A percentile compares a stretch with the other conserved stretches of the same genome.
phyloP scores from a whole-genome alignment of 2,113 vertebrate species.

The Misgurnus mizolepis region DNA sequence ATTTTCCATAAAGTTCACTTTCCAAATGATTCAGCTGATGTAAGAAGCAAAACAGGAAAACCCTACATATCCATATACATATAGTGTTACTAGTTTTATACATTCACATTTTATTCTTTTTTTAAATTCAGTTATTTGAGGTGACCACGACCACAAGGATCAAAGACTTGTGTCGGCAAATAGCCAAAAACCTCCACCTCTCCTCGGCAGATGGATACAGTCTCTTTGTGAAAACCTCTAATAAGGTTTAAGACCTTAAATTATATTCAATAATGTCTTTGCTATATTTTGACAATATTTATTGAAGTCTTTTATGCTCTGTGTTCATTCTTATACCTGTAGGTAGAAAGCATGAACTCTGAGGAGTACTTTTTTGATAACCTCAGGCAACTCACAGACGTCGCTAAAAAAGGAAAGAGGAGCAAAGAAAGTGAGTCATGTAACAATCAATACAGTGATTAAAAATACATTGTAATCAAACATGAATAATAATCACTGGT shows the following conservation, averaged over 20 bases:
- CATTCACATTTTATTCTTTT: background rate
- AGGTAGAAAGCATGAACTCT: slow-evolving; percentile 86
- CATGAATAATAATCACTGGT: background rate
- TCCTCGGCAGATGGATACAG: slow-evolving; percentile 86
- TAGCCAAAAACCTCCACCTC: slow-evolving; percentile 75
- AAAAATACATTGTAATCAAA: background rate
- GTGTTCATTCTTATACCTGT: slow-evolving; percentile 5
- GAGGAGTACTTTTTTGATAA: slow-evolving; percentile 92
- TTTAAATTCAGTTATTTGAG: slow-evolving; percentile 75
- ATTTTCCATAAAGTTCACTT: slow-evolving; percentile 87
- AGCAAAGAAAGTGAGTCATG: slow-evolving; percentile 80
- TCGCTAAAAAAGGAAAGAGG: slow-evolving; percentile 79
- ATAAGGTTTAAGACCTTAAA: slow-evolving; percentile 80
- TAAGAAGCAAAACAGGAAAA: slow-evolving; percentile 58
- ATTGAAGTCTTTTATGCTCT: background rate
- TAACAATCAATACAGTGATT: background rate
- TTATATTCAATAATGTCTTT: background rate
- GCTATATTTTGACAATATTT: too few relatives aligned
- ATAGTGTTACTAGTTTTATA: background rate
- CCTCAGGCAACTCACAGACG: slow-evolving; percentile 79
- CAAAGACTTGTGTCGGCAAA: slow-evolving; percentile 75
- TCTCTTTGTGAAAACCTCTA: slow-evolving; percentile 86
- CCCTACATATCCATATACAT: too few relatives aligned
- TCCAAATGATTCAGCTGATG: slow-evolving; percentile 82
- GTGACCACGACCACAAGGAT: slow-evolving; percentile 81